Conservation (phyloP, 1,140 invertebrate genomes). For the Ooceraea biroi region DNA sequence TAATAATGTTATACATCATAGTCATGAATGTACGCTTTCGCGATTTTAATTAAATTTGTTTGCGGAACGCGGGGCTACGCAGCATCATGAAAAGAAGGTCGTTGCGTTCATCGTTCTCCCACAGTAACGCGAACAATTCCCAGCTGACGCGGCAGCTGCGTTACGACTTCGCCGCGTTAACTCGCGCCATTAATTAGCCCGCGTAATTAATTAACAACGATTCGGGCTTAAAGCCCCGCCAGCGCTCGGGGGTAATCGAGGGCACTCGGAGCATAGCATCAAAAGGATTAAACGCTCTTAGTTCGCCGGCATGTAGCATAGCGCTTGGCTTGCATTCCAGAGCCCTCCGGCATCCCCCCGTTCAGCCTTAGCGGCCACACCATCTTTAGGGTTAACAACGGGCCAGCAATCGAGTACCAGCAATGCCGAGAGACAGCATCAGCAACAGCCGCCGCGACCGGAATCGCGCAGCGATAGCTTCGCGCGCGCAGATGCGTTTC, state of each 20-base stretch:
- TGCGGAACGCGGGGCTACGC: neutral
- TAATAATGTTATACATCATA: neutral
- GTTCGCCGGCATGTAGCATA: constrained; percentile 70
- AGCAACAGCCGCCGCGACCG: constrained; percentile 77
- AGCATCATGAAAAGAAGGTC: constrained; percentile 8
- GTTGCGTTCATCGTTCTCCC: constrained; percentile 5
- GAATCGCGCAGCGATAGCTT: constrained; percentile 83
- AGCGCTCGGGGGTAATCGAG: constrained; percentile 38
- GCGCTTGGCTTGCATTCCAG: constrained; percentile 84
- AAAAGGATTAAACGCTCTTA: constrained; percentile 64
- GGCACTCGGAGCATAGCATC: constrained; percentile 53
- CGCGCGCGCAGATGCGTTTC: constrained; percentile 77
- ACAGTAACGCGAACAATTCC: constrained; percentile 13
- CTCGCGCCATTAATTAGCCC: constrained; percentile 53
- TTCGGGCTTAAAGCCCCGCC: constrained; percentile 41
- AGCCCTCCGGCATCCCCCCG: constrained; percentile 83
- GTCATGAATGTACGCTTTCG: neutral
- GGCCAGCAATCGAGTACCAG: constrained; percentile 59
- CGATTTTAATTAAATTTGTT: constrained; percentile 1
- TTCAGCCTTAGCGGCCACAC: constrained; percentile 74
- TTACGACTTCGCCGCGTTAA: constrained; percentile 39
- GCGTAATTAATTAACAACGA: constrained; percentile 58
- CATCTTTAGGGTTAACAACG: constrained; percentile 76
- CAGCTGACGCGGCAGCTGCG: constrained; percentile 48
- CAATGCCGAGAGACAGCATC: constrained; percentile 61